Evolutionary conservation across 2,113 vertebrate genomes (phyloP).

Genomic region (Chrysochloris asiatica): DNA sequence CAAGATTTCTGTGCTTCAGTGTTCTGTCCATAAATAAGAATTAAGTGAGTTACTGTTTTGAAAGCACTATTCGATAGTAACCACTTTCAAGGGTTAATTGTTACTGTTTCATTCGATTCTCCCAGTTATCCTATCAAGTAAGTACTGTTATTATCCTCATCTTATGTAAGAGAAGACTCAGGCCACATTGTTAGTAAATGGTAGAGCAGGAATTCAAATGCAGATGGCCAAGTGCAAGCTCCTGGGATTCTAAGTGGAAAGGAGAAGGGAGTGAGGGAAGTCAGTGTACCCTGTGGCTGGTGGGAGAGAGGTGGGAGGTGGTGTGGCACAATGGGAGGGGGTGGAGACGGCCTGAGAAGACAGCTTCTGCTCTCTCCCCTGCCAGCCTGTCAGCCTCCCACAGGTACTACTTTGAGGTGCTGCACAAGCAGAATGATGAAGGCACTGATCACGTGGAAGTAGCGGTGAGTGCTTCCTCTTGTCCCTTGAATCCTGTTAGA

Average conservation of each 20-base stretch:
- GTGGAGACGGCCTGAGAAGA: background rate
- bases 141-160: background rate
- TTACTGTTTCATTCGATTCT: background rate
- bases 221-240: no score
- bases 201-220: background rate
- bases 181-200: background rate
- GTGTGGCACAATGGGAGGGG: background rate
- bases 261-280: background rate
- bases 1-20: background rate
- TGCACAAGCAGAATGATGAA: conserved; percentile 92
- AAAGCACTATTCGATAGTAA: background rate
- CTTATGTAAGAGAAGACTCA: background rate
- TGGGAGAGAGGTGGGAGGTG: background rate
- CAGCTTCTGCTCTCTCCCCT: background rate
- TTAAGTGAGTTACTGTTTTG: background rate
- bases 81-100: background rate
- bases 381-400: conserved; percentile 86
- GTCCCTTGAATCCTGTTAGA: background rate
- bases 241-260: background rate
- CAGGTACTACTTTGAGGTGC: conserved; percentile 95
- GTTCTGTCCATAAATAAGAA: background rate
- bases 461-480: conserved; percentile 85
- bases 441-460: conserved; percentile 95
- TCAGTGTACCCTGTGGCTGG: no score
- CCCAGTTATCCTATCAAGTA: background rate